These are phyloP conservation scores for Bombyx huttoni DNA, from an alignment of 2,888 invertebrate species.

Conservation along the genomic window DNA sequence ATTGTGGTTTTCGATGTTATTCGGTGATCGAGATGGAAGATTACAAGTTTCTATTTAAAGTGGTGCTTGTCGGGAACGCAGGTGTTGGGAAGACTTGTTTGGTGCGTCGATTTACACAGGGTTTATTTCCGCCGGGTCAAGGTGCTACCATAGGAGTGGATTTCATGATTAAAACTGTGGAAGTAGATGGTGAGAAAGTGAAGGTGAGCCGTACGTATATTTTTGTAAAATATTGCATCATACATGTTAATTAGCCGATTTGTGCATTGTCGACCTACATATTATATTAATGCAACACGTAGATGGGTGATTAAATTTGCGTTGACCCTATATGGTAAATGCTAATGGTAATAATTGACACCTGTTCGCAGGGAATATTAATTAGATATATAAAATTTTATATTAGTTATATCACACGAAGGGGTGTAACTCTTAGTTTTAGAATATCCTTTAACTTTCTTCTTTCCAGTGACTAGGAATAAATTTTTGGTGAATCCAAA, in stretches of 20 bases:
- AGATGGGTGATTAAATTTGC: not conserved
- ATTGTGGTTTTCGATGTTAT: slow-evolving; percentile 26
- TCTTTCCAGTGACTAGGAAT: no score
- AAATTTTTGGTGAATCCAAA: no score
- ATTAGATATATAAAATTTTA: no score
- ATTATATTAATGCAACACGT: slow-evolving; percentile 1
- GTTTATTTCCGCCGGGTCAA: slow-evolving; percentile 97
- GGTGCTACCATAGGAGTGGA: slow-evolving; percentile 99
- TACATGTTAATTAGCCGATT: slow-evolving; percentile 8
- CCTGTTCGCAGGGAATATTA: not conserved
- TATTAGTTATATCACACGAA: no score
- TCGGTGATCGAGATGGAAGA: slow-evolving; percentile 85
- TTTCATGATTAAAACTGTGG: slow-evolving; percentile 99
- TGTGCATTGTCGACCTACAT: slow-evolving; percentile 6
- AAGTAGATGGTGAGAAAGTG: slow-evolving; percentile 95
- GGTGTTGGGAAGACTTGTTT: slow-evolving; percentile 99
- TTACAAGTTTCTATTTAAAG: slow-evolving; percentile 99
- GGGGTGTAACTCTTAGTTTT: no score
- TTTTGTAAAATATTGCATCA: slow-evolving; percentile 33
- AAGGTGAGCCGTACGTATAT: slow-evolving; percentile 74
- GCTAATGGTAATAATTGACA: not conserved
- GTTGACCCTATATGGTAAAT: not conserved
- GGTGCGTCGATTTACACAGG: slow-evolving; percentile 97
- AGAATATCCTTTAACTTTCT: no score
- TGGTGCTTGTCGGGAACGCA: slow-evolving; percentile 97